Percentiles rank a stretch among this genome's conserved stretches.
These are phyloP conservation scores for Scatophagus argus DNA, from an alignment of 2,113 vertebrate genomes.

Conservation along the genomic window DNA sequence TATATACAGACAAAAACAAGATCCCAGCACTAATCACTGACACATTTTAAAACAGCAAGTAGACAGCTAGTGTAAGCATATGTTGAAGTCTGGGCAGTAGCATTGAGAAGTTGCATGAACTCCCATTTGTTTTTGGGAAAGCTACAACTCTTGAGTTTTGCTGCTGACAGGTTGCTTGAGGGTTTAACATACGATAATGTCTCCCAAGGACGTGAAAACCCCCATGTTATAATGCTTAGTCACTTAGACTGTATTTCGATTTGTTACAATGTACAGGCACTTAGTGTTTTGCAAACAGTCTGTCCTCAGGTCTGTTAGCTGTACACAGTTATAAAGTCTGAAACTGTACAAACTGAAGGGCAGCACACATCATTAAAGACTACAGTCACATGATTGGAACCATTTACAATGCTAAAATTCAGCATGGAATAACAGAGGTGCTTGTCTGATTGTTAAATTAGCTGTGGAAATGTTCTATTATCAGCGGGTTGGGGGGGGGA, in stretches of 20 bases:
- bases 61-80: constrained; percentile 30
- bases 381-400: neutral
- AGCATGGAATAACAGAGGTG: too few relatives aligned
- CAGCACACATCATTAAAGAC: too few relatives aligned
- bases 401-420: neutral
- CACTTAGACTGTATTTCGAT: neutral
- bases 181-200: neutral
- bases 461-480: too few relatives aligned
- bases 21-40: constrained; percentile 6
- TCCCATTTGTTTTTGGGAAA: constrained; percentile 17
- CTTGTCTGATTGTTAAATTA: neutral
- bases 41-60: constrained; percentile 33
- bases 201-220: neutral
- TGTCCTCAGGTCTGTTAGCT: neutral
- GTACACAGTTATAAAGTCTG: neutral
- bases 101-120: constrained; percentile 14
- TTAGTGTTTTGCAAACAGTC: neutral
- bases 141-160: neutral
- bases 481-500: too few relatives aligned
- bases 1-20: constrained; percentile 46
- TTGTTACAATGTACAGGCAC: neutral
- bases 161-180: constrained; percentile 9
- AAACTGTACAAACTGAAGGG: too few relatives aligned
- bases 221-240: constrained; percentile 5
- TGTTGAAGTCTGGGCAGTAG: constrained; percentile 21